Evolutionary conservation across 2,888 invertebrate genomes (phyloP).

Genomic region (Pollenia amentaria): DNA sequence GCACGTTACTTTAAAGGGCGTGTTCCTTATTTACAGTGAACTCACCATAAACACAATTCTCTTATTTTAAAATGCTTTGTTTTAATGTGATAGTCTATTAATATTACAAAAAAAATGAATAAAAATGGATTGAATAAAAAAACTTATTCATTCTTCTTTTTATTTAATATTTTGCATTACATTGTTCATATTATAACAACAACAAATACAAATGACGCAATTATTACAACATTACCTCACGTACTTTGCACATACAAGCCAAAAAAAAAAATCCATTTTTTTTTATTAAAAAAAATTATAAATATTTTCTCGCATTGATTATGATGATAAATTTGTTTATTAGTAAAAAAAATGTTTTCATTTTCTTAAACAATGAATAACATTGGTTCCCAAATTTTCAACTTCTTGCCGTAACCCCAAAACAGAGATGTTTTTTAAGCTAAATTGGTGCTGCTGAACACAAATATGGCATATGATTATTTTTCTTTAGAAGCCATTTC

Average conservation of each 20-base stretch:
- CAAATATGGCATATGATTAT: too few relatives aligned
- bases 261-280: not conserved
- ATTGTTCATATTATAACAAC: conserved; percentile 35
- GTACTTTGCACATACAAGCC: conserved; percentile 42
- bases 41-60: not conserved
- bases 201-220: conserved; percentile 62
- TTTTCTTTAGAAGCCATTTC: too few relatives aligned
- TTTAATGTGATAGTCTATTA: conserved; percentile 35
- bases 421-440: too few relatives aligned
- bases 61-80: conserved; percentile 34
- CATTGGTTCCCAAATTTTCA: too few relatives aligned
- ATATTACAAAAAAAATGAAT: conserved; percentile 11
- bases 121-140: conserved; percentile 4
- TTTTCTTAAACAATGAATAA: too few relatives aligned
- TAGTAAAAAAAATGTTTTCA: too few relatives aligned
- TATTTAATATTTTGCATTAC: conserved; percentile 10
- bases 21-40: conserved; percentile 25
- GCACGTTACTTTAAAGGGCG: conserved; percentile 27
- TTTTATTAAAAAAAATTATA: not conserved
- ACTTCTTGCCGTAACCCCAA: too few relatives aligned
- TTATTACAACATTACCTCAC: conserved; percentile 66
- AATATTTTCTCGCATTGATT: not conserved
- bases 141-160: conserved; percentile 9
- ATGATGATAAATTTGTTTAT: not conserved
- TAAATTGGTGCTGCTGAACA: too few relatives aligned